A percentile compares a stretch with the other conserved stretches of the same genome.
These are phyloP conservation scores for Yasuhikotakia modesta DNA, from an alignment of 2,797 vertebrate genomes.

Conservation along the genomic window DNA sequence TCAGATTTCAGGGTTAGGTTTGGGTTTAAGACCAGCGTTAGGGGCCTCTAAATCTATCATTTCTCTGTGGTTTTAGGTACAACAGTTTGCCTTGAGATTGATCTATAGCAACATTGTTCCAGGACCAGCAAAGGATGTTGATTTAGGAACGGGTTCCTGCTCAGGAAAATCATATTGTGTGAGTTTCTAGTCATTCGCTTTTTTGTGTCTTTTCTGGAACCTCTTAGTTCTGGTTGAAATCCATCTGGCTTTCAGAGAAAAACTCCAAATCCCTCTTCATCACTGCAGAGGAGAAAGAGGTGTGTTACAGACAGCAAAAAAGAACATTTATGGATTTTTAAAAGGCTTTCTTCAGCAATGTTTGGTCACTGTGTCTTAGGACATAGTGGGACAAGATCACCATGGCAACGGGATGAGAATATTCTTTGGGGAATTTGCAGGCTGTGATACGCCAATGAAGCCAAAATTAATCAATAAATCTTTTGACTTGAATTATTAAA, in stretches of 20 bases:
- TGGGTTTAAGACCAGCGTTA: not conserved
- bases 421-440: slow-evolving; percentile 6
- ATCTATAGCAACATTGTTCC: not conserved
- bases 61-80: not conserved
- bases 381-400: slow-evolving; percentile 28
- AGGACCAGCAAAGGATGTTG: slow-evolving; percentile 14
- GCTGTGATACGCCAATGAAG: no score
- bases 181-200: not conserved
- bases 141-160: slow-evolving; percentile 3
- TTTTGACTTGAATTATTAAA: slow-evolving; percentile 10
- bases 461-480: not conserved
- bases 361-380: slow-evolving; percentile 13
- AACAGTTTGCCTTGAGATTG: not conserved
- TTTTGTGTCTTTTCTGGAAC: slow-evolving; percentile 23
- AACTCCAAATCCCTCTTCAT: slow-evolving; percentile 17
- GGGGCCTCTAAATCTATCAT: not conserved
- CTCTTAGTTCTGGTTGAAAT: slow-evolving; percentile 16
- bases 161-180: not conserved
- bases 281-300: not conserved
- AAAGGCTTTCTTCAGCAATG: slow-evolving; percentile 3
- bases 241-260: slow-evolving; percentile 26
- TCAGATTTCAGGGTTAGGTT: not conserved
- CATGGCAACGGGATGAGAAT: slow-evolving; percentile 31
- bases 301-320: slow-evolving; percentile 12
- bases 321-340: not conserved